Conservation (phyloP, 2,888 invertebrate genomes). For the Troilus luridus region DNA sequence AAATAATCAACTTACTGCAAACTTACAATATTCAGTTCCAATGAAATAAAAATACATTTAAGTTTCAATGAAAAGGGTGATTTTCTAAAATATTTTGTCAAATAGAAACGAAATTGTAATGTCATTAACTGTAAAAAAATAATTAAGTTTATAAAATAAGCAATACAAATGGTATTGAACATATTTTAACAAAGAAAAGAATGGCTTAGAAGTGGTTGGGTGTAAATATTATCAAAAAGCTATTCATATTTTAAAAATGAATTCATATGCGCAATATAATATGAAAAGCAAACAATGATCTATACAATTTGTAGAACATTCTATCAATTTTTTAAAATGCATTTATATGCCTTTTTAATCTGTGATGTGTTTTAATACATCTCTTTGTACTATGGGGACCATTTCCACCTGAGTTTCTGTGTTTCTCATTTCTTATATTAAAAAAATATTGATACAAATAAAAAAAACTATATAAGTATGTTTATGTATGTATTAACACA, state of each 20-base stretch:
- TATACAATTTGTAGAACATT: neutral
- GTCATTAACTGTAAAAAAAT: neutral
- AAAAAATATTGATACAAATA: neutral
- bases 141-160: neutral
- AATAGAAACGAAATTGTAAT: neutral
- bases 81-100: neutral
- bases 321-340: neutral
- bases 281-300: neutral
- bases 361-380: slow-evolving; percentile 55
- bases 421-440: slow-evolving; percentile 7
- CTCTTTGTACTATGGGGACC: slow-evolving; percentile 55
- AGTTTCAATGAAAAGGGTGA: neutral
- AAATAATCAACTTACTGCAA: neutral
- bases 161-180: neutral
- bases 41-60: neutral
- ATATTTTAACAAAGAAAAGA: neutral
- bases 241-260: neutral
- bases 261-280: neutral
- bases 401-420: slow-evolving; percentile 43
- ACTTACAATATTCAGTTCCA: neutral
- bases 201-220: neutral
- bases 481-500: too few relatives aligned
- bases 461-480: neutral
- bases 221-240: neutral
- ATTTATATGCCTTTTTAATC: slow-evolving; percentile 47